Base-by-base conservation (phyloP, 2,888 invertebrate species). In the Cryptocheilus praepositus region DNA sequence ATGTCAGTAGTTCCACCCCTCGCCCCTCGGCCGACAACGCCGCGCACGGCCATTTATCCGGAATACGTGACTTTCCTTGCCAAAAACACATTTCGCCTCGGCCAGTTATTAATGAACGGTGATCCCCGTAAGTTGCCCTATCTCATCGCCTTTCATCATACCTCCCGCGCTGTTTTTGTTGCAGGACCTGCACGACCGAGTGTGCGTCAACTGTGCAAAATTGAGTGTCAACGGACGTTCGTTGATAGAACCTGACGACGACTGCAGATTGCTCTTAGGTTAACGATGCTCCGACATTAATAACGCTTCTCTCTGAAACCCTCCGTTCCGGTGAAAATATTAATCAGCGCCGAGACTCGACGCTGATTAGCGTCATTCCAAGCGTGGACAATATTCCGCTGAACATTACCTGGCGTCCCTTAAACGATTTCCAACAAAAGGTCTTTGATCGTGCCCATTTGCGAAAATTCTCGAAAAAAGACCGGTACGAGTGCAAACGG, bases 31-130 rank as follows among this genome's bases (percentile, higher is more conserved):
- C 66, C 67, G 65, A 43, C 19, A 19, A 4, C 19, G 21, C 45
- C 13, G 8, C 13, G n/a, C 22, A 19, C 45, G 77, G 76, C 81
- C 84, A 82, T 85, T 82, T 81, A 83, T 84, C 77, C 81, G 73
- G 64, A 73, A 80, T 83, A 84, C 84, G 85, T 83, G 85, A 85
- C 84, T 83, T 83, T 82, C 79, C 82, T 85, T 80, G 81, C 82
- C 82, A 80, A 79, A 82, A 81, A 81, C 81, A 82, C 81, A 81
- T 83, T 80, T 79, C 75, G 77, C 64, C 69, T 69, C 65, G 68
- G 72, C 75, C 76, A 76, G 82, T 83, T 85, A 85, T 85, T 85
- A 85, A 85, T 85, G 83, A 85, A 83, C 76, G 72, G 53, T 43
- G 65, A 58, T 61, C 67, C 59, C 55, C 62, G 58, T 51, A 67